Conservation (phyloP, 2,888 invertebrate species). For the Aelia acuminata region DNA sequence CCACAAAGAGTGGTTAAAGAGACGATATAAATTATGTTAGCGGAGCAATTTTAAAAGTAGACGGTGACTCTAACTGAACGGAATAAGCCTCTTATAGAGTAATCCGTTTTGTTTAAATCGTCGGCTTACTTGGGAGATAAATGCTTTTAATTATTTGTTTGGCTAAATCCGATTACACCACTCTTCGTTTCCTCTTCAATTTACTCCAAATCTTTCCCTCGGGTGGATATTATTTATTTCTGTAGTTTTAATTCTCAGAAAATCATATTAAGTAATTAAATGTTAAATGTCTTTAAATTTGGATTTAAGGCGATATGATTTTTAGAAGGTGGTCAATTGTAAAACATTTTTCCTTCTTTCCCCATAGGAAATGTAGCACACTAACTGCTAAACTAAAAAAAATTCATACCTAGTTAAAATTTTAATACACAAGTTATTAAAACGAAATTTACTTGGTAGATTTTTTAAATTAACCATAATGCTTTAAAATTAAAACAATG, state of each 20-base stretch:
- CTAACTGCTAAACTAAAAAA: too few species aligned
- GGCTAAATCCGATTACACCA: conserved; percentile 5
- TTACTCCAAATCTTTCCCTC: not conserved
- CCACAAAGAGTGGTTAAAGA: not conserved
- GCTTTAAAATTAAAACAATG: too few species aligned
- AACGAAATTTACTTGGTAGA: too few species aligned
- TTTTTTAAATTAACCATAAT: too few species aligned
- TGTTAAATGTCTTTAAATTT: not conserved
- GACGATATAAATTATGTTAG: conserved; percentile 9
- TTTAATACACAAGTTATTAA: too few species aligned
- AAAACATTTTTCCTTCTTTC: too few species aligned
- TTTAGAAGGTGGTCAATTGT: too few species aligned
- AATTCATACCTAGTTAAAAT: too few species aligned
- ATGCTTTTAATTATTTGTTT: conserved; percentile 30
- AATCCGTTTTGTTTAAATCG: conserved; percentile 41
- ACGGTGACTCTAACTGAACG: not conserved
- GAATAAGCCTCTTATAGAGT: conserved; percentile 40
- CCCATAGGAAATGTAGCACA: too few species aligned
- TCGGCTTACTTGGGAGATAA: conserved; percentile 18
- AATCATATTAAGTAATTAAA: not conserved
- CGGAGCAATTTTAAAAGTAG: not conserved
- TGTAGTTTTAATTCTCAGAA: not conserved
- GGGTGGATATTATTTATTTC: not conserved
- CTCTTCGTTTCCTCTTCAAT: conserved; percentile 24
- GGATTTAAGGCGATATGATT: not conserved